Evolutionary conservation across 1,140 invertebrate genomes (phyloP), one percentile per base, ranked within the genome.

Genomic region (Cydia strobilella): DNA sequence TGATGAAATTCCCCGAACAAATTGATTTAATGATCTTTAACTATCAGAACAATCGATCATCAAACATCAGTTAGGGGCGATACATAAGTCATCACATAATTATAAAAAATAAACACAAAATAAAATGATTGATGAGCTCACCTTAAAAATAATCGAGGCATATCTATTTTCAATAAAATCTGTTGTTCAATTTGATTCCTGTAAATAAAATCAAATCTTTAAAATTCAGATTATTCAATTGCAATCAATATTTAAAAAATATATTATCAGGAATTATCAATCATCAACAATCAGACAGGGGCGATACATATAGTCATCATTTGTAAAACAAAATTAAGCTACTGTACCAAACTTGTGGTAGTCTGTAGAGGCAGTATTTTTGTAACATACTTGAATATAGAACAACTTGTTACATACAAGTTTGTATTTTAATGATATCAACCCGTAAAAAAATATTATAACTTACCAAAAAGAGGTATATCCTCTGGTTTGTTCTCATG

Each of bases 231-330:
- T 39, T 13, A 20, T 54, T 74, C 74, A 66, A 63, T 48, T 27
- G 25, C 3, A 62, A 23, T 59, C 35, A 42, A 45, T 25, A n/a
- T 15, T 45, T 2, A 9, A 42, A 42, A 7, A n/a, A 13, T 27
- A 13, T 72, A 31, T 72, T 62, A 72, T 84, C 83, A 84, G 83
- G 72, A 75, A 74, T 71, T 62, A 85, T 86, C 80, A 75, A 79
- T 84, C 81, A 82, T 79, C 83, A 84, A 65, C 27, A 7, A 77
- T 84, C 83, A 84, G 83, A 78, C 77, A 82, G 83, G 83, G 83
- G 80, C 80, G 80, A 84, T 82, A 84, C 79, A 75, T 48, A 59
- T 71, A 63, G 39, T 76, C 78, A 80, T 82, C 78, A 81, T 77
- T 69, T 35, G n/a, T 71, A 76, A 42, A 59, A 54, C 2, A 6